Evolutionary conservation across 2,113 vertebrate species (phyloP), one percentile per base, ranked within the genome.

Genomic region (Gasterosteus aculeatus): DNA sequence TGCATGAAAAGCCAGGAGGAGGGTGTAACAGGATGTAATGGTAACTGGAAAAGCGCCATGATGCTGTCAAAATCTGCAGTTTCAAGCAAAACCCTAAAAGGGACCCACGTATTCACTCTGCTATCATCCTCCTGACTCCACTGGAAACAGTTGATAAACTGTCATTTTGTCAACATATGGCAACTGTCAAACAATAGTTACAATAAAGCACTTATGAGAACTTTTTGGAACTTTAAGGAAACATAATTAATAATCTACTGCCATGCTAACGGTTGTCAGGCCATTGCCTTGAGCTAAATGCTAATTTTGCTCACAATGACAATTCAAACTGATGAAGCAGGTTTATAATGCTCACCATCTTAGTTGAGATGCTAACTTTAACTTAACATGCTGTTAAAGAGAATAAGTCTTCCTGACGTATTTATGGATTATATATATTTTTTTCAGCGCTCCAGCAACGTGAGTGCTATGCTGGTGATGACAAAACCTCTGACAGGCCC

Each of bases 401-500:
- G 41, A 19, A 8, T 73, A 39, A 42, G 15, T 39, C 38, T 35
- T 39, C 16, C 29, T 54, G 14, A 68, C 31, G 19, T 22, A 44
- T 0, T 6, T 41, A 33, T 16, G 29, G 16, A 10, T 74, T 10
- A 26, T 49, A 19, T 79, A 44, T 73, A 72, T 39, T 72, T 73
- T 39, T 92, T 91, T 44, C 93, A 99, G 98, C 97, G 96, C 92
- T 97, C 95, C 86, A 98, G 95, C 31, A 93, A 97, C 0, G 93
- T 96, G 35, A 97, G 95, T 12, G 98, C 98, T 12, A 99, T 98
- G 97, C 94, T 99, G 81, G 96, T 98, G 57, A 91, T 99, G 86
- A 96, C 98, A 91, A 99, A 98, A 86, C 94, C 96, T 0, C 92
- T 99, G 54, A 72, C 94, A 0, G 98, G 98, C 72, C 98, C 98